phyloP scores from a whole-genome alignment of 2,113 vertebrate genomes.

The Thinocorus orbignyianus region DNA sequence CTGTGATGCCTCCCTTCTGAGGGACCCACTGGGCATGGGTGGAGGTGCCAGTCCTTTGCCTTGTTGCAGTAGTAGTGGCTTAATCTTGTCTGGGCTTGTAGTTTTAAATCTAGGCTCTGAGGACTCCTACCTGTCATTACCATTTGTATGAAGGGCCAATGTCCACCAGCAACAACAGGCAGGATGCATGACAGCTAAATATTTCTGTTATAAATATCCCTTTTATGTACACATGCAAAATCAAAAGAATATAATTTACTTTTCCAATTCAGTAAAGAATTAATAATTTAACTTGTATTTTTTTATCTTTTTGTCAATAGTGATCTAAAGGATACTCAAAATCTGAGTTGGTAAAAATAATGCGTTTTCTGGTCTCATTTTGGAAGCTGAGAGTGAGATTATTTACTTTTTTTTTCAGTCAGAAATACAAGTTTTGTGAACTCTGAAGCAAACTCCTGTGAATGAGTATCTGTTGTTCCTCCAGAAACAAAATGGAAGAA shows the following conservation, averaged over 20 bases:
- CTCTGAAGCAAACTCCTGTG: not conserved
- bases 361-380: not conserved
- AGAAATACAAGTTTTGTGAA: not conserved
- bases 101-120: not conserved
- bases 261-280: not conserved
- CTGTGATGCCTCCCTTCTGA: not conserved
- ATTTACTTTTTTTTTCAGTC: not conserved
- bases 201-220: not conserved
- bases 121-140: rapidly evolving
- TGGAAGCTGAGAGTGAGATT: not conserved
- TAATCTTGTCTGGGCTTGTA: not conserved
- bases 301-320: not conserved
- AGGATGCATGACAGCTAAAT: not conserved
- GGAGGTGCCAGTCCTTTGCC: not conserved
- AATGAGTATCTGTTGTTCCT: not conserved
- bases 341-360: not conserved
- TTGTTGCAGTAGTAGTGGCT: not conserved
- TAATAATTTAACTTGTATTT: not conserved
- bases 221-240: not conserved
- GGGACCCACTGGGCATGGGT: not conserved
- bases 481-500: not conserved
- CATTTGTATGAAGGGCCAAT: not conserved
- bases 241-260: not conserved
- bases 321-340: not conserved
- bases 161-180: not conserved